Percentiles rank a stretch among this genome's conserved stretches.
Evolutionary conservation across 2,888 invertebrate species (phyloP).

Genomic region (Limnephilus lunatus): DNA sequence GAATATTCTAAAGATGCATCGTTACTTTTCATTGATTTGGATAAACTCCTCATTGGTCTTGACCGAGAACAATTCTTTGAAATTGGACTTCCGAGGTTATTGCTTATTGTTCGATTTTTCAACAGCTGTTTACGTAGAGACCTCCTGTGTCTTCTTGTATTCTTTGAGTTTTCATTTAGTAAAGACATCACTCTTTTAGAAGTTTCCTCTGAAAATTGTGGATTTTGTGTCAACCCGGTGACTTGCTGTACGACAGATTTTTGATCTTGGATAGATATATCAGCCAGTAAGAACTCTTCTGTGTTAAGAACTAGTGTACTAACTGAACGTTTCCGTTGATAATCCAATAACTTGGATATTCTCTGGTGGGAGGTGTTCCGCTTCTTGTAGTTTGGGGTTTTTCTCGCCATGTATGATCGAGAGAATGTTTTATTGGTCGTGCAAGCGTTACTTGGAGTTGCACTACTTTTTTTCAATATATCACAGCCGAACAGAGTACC

Average conservation of each 20-base stretch:
- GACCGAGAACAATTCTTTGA: conserved; percentile 12
- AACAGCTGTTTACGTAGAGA: conserved; percentile 51
- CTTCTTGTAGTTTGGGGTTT: conserved; percentile 40
- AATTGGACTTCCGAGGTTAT: neutral
- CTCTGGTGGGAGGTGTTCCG: conserved; percentile 28
- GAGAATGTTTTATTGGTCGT: conserved; percentile 54
- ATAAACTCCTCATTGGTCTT: neutral
- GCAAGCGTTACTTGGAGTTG: neutral
- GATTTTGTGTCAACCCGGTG: neutral
- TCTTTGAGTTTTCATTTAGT: conserved; percentile 38
- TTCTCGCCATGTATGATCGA: conserved; percentile 58
- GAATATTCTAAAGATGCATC: neutral
- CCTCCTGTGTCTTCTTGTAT: conserved; percentile 42
- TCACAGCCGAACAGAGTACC: conserved; percentile 15
- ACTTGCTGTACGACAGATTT: conserved; percentile 6
- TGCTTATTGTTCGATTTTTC: conserved; percentile 7
- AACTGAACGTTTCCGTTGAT: conserved; percentile 26
- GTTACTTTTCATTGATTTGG: neutral
- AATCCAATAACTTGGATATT: conserved; percentile 22
- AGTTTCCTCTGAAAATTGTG: conserved; percentile 22
- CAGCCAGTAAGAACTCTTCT: conserved; percentile 56
- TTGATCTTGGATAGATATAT: conserved; percentile 59
- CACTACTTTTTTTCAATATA: neutral
- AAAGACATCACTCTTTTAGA: conserved; percentile 29
- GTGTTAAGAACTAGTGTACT: conserved; percentile 8